Conservation (phyloP, 2,113 vertebrate genomes). For the Catagonus wagneri region DNA sequence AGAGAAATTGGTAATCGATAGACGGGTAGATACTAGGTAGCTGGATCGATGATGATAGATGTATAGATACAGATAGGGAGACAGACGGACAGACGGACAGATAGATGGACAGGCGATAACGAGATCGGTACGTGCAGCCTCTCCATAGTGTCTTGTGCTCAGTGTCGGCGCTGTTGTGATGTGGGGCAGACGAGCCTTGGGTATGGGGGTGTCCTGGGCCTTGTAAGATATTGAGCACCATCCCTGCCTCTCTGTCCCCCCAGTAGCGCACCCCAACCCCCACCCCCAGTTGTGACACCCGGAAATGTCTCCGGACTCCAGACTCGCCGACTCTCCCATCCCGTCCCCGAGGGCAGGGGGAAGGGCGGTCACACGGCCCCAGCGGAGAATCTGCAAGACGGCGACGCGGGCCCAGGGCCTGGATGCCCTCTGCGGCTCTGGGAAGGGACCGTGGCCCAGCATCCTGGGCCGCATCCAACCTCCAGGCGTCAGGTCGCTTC, state of each 20-base stretch:
- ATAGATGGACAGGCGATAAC: too few species aligned
- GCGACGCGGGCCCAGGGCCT: too few species aligned
- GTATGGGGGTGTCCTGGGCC: not conserved
- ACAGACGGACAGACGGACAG: too few species aligned
- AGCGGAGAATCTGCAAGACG: not conserved
- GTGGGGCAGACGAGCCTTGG: too few species aligned
- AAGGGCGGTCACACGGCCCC: too few species aligned
- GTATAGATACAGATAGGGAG: not conserved
- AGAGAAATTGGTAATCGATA: not conserved
- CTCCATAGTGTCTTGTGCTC: too few species aligned
- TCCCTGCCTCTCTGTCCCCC: too few species aligned
- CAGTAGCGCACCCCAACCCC: too few species aligned
- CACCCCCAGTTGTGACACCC: not conserved
- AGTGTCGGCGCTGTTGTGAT: not conserved
- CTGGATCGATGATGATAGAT: not conserved
- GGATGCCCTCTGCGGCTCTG: too few species aligned
- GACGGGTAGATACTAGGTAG: not conserved
- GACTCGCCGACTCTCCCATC: too few species aligned
- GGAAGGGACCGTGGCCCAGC: not conserved
- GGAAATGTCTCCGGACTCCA: not conserved
- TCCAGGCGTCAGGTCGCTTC: rapidly evolving
- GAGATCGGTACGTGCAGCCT: not conserved
- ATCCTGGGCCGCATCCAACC: not conserved
- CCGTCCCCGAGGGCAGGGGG: too few species aligned
- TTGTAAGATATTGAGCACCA: too few species aligned